These are phyloP conservation scores for Cottus gobio DNA, from an alignment of 2,113 vertebrate genomes.

Conservation along the genomic window DNA sequence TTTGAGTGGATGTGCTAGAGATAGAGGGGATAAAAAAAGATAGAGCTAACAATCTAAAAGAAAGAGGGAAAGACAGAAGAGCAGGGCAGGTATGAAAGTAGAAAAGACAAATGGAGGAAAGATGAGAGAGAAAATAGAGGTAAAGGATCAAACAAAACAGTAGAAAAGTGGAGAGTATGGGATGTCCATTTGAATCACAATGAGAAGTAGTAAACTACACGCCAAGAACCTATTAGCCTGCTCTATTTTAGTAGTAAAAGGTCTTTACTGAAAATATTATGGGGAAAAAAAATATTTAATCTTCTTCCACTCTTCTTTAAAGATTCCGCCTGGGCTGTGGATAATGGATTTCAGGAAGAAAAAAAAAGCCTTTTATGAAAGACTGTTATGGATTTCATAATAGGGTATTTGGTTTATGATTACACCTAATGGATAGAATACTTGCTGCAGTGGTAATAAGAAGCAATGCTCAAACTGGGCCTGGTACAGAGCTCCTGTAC, in stretches of 20 bases:
- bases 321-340: slow-evolving; percentile 18
- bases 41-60: not conserved
- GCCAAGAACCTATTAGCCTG: not conserved
- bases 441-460: not conserved
- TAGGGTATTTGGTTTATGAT: slow-evolving; percentile 25
- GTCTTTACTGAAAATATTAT: not conserved
- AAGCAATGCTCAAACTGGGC: not conserved
- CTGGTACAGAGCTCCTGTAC: no score
- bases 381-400: slow-evolving; percentile 23
- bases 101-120: not conserved
- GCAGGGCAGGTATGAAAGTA: no score
- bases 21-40: not conserved
- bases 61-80: not conserved
- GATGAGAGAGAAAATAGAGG: no score
- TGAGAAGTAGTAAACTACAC: slow-evolving; percentile 2
- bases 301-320: not conserved
- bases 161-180: not conserved
- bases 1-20: not conserved
- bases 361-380: not conserved
- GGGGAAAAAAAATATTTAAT: not conserved
- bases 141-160: not conserved
- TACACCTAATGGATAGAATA: slow-evolving; percentile 13
- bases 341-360: slow-evolving; percentile 22
- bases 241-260: not conserved
- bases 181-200: not conserved